Conservation (phyloP, 2,113 vertebrate genomes). For the Rhinolophus sinicus region DNA sequence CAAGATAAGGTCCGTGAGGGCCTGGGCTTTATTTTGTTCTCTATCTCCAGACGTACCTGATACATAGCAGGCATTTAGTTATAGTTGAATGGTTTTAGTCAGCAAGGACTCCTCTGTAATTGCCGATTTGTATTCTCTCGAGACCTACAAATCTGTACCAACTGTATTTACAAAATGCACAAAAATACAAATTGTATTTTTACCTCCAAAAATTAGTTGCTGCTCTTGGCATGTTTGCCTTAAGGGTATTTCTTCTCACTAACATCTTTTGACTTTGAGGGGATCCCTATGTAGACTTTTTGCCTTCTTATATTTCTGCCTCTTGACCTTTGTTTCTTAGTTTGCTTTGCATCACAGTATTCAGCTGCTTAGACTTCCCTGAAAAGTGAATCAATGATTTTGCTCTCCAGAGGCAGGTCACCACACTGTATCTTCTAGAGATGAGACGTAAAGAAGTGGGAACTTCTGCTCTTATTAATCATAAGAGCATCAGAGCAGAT, state of each 20-base stretch:
- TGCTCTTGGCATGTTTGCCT: neutral
- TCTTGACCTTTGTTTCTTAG: conserved; percentile 48
- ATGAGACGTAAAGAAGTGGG: neutral
- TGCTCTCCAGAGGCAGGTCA: neutral
- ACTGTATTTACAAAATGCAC: neutral
- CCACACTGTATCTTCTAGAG: neutral
- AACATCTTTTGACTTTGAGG: conserved; percentile 34
- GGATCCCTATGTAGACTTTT: neutral
- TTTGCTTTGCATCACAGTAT: neutral
- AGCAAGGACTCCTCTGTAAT: neutral
- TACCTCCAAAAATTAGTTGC: neutral
- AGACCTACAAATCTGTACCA: neutral
- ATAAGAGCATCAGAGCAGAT: neutral
- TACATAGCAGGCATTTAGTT: neutral
- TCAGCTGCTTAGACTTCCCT: neutral
- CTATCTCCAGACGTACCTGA: neutral
- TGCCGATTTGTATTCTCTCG: conserved; percentile 17
- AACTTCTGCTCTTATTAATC: neutral
- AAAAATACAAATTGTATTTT: neutral
- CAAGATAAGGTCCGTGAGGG: neutral
- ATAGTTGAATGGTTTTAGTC: neutral
- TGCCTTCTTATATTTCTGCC: neutral
- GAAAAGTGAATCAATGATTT: neutral
- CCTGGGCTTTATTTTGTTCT: neutral
- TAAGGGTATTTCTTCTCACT: neutral